Evolutionary conservation across 1,140 invertebrate species (phyloP).

Genomic region (Calosoma granatense): DNA sequence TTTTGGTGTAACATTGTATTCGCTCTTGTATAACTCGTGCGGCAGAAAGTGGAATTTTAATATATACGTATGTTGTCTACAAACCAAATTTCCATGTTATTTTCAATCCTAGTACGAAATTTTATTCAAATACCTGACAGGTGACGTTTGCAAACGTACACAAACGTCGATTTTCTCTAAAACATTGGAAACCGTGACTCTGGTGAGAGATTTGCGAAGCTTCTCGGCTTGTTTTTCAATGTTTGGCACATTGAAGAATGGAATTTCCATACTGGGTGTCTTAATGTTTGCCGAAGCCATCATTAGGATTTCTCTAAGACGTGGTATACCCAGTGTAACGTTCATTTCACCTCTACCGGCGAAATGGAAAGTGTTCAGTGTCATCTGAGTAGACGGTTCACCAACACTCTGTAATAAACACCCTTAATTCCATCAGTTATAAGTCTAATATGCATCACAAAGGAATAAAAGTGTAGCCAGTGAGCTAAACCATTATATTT

Average conservation of each 20-base stretch:
- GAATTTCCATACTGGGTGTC: slow-evolving; percentile 94
- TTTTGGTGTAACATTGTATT: slow-evolving; percentile 57
- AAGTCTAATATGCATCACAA: no score
- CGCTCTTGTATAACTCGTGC: slow-evolving; percentile 54
- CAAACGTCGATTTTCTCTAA: slow-evolving; percentile 61
- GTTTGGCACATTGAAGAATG: slow-evolving; percentile 49
- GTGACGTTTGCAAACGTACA: slow-evolving; percentile 45
- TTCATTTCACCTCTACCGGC: slow-evolving; percentile 99
- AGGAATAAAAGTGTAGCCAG: no score
- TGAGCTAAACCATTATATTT: no score
- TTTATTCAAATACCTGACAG: slow-evolving; percentile 33
- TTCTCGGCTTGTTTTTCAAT: slow-evolving; percentile 53
- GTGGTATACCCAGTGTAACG: slow-evolving; percentile 94
- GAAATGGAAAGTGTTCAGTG: slow-evolving; percentile 98
- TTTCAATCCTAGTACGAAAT: no score
- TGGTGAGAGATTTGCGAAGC: slow-evolving; percentile 58
- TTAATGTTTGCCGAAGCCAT: slow-evolving; percentile 84
- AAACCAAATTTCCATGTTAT: slow-evolving; percentile 12
- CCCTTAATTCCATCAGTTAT: no score
- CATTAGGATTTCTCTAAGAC: slow-evolving; percentile 95
- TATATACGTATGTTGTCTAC: slow-evolving; percentile 39
- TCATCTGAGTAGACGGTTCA: slow-evolving; percentile 99
- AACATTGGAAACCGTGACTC: slow-evolving; percentile 68
- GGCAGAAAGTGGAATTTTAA: slow-evolving; percentile 66
- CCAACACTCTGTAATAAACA: slow-evolving; percentile 69